A percentile compares a stretch with the other conserved stretches of the same genome.
Evolutionary conservation across 2,888 invertebrate genomes (phyloP).

Genomic region (Sylvicola cinctus): DNA sequence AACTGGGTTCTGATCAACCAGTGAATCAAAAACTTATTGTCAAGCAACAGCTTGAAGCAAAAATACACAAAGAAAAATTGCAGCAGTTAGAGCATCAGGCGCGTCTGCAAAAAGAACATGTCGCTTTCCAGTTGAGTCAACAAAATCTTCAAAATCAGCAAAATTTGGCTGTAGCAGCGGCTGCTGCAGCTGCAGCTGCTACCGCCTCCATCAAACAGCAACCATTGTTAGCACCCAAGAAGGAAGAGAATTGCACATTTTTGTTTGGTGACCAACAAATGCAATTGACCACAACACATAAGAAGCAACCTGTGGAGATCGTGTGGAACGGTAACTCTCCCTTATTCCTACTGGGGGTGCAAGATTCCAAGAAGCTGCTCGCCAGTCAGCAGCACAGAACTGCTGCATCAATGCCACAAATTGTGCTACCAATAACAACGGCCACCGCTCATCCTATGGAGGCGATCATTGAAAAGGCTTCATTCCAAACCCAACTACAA

Average conservation of each 20-base stretch:
- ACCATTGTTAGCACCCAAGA: neutral
- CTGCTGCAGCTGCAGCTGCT: neutral
- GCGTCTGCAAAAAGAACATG: constrained; percentile 16
- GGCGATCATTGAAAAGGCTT: constrained; percentile 9
- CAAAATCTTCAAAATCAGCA: constrained; percentile 6
- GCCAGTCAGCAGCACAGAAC: constrained; percentile 29
- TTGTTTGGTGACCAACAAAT: constrained; percentile 3
- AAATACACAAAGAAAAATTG: constrained; percentile 30
- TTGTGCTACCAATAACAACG: constrained; percentile 4
- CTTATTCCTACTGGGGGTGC: constrained; percentile 30
- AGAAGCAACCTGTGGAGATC: constrained; percentile 30
- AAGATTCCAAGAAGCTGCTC: constrained; percentile 23
- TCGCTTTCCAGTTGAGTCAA: constrained; percentile 19
- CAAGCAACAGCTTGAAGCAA: constrained; percentile 49
- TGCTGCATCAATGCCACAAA: constrained; percentile 36
- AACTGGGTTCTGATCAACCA: constrained; percentile 18
- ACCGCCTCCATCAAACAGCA: neutral
- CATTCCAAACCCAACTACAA: constrained; percentile 1
- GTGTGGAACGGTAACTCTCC: constrained; percentile 42
- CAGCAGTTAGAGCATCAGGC: constrained; percentile 11
- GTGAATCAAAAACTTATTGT: constrained; percentile 31
- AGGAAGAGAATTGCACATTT: neutral
- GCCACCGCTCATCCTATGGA: constrained; percentile 13
- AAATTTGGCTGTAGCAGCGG: constrained; percentile 5
- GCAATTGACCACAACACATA: constrained; percentile 7